Conservation (phyloP, 1,140 invertebrate genomes). For the Bombus balteatus region DNA sequence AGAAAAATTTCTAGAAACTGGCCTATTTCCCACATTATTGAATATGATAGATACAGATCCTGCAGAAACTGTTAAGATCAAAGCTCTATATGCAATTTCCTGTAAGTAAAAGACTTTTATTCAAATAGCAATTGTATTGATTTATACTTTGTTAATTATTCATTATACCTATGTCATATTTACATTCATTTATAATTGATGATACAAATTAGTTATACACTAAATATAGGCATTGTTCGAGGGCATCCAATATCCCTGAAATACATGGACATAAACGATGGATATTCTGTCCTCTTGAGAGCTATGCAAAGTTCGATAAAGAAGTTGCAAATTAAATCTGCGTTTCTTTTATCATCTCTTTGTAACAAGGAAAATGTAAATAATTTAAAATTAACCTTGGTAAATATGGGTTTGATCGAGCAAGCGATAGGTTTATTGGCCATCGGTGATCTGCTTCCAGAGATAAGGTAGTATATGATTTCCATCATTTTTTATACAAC, state of each 20-base stretch:
- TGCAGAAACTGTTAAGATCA: slow-evolving; percentile 84
- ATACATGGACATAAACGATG: slow-evolving; percentile 85
- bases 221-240: slow-evolving; percentile 84
- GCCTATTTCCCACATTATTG: slow-evolving; percentile 86
- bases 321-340: slow-evolving; percentile 87
- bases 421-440: slow-evolving; percentile 83
- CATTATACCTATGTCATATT: neutral
- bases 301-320: slow-evolving; percentile 85
- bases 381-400: slow-evolving; percentile 82
- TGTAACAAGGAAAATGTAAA: slow-evolving; percentile 84
- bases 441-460: slow-evolving; percentile 76
- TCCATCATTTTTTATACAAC: neutral
- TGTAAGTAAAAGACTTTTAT: slow-evolving; percentile 83
- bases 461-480: slow-evolving; percentile 74
- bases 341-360: slow-evolving; percentile 87
- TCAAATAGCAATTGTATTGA: neutral
- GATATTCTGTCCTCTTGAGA: slow-evolving; percentile 85
- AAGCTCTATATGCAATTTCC: slow-evolving; percentile 90
- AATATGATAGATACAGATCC: slow-evolving; percentile 86
- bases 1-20: slow-evolving; percentile 84
- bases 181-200: neutral
- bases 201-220: neutral
- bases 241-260: slow-evolving; percentile 84
- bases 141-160: neutral
- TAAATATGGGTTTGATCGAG: slow-evolving; percentile 85